These are phyloP conservation scores for Gastrophysa polygoni DNA, from an alignment of 2,888 invertebrate genomes.

Conservation along the genomic window DNA sequence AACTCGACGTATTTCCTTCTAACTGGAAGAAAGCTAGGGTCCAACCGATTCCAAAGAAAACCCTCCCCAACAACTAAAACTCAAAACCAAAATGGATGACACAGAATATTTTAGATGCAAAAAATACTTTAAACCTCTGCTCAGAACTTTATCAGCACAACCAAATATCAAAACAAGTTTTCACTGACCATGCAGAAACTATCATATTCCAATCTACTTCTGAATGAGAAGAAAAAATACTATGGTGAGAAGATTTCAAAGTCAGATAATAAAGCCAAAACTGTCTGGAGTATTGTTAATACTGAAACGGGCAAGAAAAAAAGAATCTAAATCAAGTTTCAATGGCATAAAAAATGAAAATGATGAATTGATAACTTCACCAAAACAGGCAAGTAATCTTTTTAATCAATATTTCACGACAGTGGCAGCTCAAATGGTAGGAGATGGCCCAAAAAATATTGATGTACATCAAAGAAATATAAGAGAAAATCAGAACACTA, in stretches of 20 bases:
- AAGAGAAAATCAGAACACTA: background rate
- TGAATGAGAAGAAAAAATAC: slow-evolving; percentile 2
- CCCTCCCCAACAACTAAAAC: background rate
- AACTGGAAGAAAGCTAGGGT: too few relatives aligned
- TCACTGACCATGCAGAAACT: background rate
- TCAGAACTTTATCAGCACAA: slow-evolving; percentile 2
- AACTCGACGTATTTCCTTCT: background rate
- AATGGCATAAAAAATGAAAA: background rate
- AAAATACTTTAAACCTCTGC: background rate
- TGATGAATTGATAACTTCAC: background rate
- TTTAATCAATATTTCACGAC: background rate
- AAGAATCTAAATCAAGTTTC: too few relatives aligned
- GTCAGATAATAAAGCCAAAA: background rate
- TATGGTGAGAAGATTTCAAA: background rate
- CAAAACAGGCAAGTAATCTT: background rate
- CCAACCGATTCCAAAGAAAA: background rate
- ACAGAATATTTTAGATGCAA: background rate
- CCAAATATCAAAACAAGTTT: background rate
- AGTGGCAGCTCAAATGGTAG: background rate
- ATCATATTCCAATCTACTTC: slow-evolving; percentile 1
- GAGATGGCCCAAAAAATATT: background rate
- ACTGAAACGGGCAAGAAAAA: background rate
- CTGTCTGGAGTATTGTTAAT: background rate
- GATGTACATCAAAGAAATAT: background rate
- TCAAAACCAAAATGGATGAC: background rate